Percentiles rank a stretch among this genome's conserved stretches.
Conservation (phyloP, 1,140 invertebrate species). For the Apolygus lucorum region DNA sequence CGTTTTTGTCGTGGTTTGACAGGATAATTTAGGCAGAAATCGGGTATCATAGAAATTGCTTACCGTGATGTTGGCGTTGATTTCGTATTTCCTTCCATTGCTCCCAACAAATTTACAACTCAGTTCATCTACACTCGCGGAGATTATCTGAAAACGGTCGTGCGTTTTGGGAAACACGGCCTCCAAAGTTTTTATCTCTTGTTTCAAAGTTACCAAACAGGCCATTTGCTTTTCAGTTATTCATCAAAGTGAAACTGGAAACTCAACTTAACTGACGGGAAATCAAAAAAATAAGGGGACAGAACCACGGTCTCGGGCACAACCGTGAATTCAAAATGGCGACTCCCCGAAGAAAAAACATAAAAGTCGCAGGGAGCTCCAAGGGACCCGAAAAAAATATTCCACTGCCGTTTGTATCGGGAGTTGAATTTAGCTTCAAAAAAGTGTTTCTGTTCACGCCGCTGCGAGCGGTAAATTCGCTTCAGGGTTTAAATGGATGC, state of each 20-base stretch:
- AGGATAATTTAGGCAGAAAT: too few relatives aligned
- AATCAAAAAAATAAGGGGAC: neutral
- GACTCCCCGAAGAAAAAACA: neutral
- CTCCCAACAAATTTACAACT: constrained; percentile 91
- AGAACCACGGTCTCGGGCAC: neutral
- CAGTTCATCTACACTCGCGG: constrained; percentile 95
- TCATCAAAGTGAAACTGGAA: neutral
- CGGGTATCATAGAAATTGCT: constrained; percentile 39
- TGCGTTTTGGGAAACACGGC: constrained; percentile 89
- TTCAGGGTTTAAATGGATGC: too few relatives aligned
- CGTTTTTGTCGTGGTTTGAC: neutral
- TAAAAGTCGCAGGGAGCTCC: neutral
- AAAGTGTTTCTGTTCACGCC: too few relatives aligned
- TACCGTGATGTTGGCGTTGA: constrained; percentile 97
- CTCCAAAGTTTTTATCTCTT: constrained; percentile 95
- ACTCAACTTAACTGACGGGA: neutral
- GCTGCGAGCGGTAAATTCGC: too few relatives aligned
- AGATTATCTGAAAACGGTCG: constrained; percentile 93
- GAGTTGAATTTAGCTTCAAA: too few relatives aligned
- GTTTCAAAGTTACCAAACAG: constrained; percentile 93
- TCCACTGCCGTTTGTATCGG: too few relatives aligned
- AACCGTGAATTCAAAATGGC: neutral
- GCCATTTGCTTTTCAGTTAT: constrained; percentile 60
- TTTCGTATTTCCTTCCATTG: constrained; percentile 90
- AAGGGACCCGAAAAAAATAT: too few relatives aligned